Base-by-base conservation (phyloP, 2,113 vertebrate genomes). In the Actenoides lindsayi region DNA sequence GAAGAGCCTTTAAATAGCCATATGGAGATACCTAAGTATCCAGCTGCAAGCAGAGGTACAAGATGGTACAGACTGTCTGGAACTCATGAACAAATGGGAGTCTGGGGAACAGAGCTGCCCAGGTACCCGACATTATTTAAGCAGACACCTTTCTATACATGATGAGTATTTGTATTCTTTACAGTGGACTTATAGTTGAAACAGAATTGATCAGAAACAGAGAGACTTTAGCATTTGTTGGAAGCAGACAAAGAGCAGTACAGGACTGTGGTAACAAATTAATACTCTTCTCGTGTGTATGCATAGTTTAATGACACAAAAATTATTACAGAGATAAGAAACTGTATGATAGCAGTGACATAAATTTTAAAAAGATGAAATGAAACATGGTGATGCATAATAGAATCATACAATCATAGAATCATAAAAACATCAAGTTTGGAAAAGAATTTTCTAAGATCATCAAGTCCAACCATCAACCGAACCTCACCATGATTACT, bases 221-320 rank as follows among this genome's bases (percentile, higher is more conserved):
- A 81, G 51, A 82, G 8, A 14, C 5, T 24, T 17, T 13, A 19
- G 7, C 14, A 37, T 70, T 62, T 71, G 6, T 12, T 35, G 10
- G 48, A 17, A 46, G 13, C 10, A 89, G 30, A 46, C 5, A 76
- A 56, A 76, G 2, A 78, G 24, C 19, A 50, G 27, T 27, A 30
- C 6, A 60, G 9, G 10, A 60, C 7, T 4, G 3, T 33, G 30
- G 4, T 30, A 63, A 23, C 9, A 63, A 30, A 21, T 9, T 5
- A 51, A 59, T 2, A 12, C 4, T 9, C 16, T 28, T 84, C 16
- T 27, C 31, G 3, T 0, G 1, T 48, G 5, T 50, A 15, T 6
- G 3, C 62, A 16, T 13, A 41, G 14, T 39, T 76, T 39, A 71
- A 56, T 50, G 20, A 1, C n/a, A 48, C 6, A 3, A 31, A 39